These are phyloP conservation scores for Hylaeus anthracinus DNA, from an alignment of 1,140 invertebrate species.

Conservation along the genomic window DNA sequence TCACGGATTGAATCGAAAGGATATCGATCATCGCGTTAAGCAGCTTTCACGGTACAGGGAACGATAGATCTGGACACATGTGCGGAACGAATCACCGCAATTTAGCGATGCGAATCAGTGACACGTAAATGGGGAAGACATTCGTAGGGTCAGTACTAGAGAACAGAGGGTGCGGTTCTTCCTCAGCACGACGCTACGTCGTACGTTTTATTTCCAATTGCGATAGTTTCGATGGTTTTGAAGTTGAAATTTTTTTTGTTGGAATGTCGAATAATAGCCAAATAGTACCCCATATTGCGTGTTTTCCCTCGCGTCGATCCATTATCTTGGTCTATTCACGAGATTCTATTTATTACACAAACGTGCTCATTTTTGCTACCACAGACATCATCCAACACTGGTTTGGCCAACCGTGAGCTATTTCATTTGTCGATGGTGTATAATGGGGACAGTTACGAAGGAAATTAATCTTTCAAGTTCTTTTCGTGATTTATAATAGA, in stretches of 20 bases:
- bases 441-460: constrained; percentile 1
- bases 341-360: neutral
- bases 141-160: constrained; percentile 24
- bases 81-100: constrained; percentile 65
- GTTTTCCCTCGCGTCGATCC: neutral
- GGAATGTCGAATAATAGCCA: too few relatives aligned
- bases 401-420: neutral
- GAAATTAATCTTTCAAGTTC: constrained; percentile 18
- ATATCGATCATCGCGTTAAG: constrained; percentile 64
- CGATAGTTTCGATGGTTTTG: constrained; percentile 2
- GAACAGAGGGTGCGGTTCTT: constrained; percentile 7
- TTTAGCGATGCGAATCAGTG: constrained; percentile 64
- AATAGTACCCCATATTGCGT: neutral
- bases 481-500: neutral
- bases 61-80: constrained; percentile 69
- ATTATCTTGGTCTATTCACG: neutral
- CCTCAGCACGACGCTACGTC: neutral
- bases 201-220: neutral
- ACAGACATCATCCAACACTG: neutral
- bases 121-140: constrained; percentile 55
- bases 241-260: constrained; percentile 5
- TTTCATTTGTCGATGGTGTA: neutral
- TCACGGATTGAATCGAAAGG: constrained; percentile 54
- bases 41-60: constrained; percentile 59
- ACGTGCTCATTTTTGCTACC: neutral